Evolutionary conservation across 2,888 invertebrate genomes (phyloP).

Genomic region (Blera fallax): DNA sequence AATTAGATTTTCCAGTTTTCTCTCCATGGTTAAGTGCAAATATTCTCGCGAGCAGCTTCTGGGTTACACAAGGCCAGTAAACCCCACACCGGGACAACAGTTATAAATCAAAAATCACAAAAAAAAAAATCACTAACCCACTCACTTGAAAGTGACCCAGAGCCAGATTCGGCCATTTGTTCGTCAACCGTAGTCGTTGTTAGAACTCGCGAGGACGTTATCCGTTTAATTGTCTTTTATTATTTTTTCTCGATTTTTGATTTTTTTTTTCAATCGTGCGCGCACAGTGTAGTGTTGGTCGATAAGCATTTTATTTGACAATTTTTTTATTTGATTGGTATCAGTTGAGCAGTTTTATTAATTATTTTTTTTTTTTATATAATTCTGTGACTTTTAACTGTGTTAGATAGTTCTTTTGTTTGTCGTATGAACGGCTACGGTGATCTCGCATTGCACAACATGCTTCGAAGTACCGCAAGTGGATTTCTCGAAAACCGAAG

Average conservation of each 20-base stretch:
- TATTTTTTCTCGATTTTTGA: constrained; percentile 28
- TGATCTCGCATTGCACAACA: constrained; percentile 46
- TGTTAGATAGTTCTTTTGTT: constrained; percentile 59
- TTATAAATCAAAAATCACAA: neutral
- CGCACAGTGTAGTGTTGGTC: constrained; percentile 73
- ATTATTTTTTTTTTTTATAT: constrained; percentile 17
- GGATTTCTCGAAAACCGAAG: constrained; percentile 80
- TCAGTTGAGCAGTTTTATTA: constrained; percentile 52
- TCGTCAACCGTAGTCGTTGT: constrained; percentile 77
- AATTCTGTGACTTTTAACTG: constrained; percentile 59
- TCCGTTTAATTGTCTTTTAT: constrained; percentile 68
- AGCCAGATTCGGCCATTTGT: constrained; percentile 77
- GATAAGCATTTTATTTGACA: constrained; percentile 41
- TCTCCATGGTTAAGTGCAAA: neutral
- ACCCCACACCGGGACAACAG: neutral
- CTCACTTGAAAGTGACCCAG: neutral
- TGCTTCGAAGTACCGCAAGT: constrained; percentile 75
- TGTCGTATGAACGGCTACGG: constrained; percentile 58
- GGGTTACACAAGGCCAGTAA: neutral
- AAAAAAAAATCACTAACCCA: neutral
- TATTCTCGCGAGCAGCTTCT: neutral
- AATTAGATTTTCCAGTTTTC: neutral
- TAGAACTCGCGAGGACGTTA: constrained; percentile 74
- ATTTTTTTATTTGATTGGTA: constrained; percentile 45
- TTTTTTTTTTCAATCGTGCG: constrained; percentile 52